Base-by-base conservation (phyloP, 2,797 vertebrate species). In the Harpagifer antarcticus region DNA sequence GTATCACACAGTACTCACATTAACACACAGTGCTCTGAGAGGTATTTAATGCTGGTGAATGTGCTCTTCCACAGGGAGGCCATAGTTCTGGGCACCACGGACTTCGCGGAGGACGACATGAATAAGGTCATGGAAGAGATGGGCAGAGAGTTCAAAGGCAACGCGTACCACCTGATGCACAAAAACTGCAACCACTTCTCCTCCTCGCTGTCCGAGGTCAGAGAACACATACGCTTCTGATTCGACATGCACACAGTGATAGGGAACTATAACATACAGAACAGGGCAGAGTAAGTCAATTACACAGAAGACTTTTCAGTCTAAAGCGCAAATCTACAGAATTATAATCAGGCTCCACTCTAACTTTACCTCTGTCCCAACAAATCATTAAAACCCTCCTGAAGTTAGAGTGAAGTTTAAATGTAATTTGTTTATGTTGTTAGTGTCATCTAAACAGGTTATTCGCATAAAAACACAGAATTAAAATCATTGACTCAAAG, bases 171-270 rank as follows among this genome's bases (percentile, higher is more conserved):
- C 73, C 93, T 97, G 74, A 97, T 97, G 97, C 96, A 98, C 93
- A 97, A 97, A 90, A 97, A 98, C 93, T 98, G 96, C 88, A 97
- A 96, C 89, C 96, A 98, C 88, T 98, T 98, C 89, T 97, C 96
- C 50, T 95, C 96, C 83, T 95, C 96, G 15, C 90, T 97, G 76
- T 96, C 96, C 77, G 96, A 98, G 96, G 96, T 98, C 76, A 82
- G 91, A 3, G 43, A 3, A 31, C 16, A 40, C 19, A 37, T 33
- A 37, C 33, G 27, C 27, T 9, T 37, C 33, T 79, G n/a, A 33
- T 70, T 61, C 9, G 60, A 12, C 10, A n/a, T 55, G 19, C 50
- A 23, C 4, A 0, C 40, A 20, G 55, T 14, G 33, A 54, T 12
- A 20, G 60, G 17, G 49, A 15, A 23, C 19, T 44, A 17, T 4